A percentile compares a stretch with the other conserved stretches of the same genome.
Evolutionary conservation across 1,140 invertebrate species (phyloP).

Genomic region (Chrysopa pallens): DNA sequence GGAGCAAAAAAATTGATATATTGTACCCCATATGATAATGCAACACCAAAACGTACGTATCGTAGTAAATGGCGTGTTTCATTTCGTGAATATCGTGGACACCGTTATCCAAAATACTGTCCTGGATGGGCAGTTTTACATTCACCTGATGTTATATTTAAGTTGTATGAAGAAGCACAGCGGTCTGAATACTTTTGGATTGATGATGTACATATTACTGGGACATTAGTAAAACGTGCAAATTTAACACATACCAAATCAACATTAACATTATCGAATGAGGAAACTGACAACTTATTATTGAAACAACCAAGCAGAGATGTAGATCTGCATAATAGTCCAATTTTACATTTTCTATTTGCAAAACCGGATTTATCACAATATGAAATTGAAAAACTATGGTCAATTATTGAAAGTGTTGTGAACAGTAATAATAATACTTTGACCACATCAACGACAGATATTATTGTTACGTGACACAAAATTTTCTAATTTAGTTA

Average conservation of each 20-base stretch:
- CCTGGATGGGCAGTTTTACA: constrained; percentile 59
- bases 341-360: no score
- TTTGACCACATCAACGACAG: no score
- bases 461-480: no score
- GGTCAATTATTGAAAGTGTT: no score
- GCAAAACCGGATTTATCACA: no score
- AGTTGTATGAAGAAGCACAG: constrained; percentile 44
- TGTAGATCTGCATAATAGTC: no score
- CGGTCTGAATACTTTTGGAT: constrained; percentile 60
- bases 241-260: constrained; percentile 32
- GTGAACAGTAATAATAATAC: no score
- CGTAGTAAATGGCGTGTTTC: constrained; percentile 65
- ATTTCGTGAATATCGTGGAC: constrained; percentile 39
- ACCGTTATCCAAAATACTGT: constrained; percentile 52
- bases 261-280: no score
- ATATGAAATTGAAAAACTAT: no score
- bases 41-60: constrained; percentile 37
- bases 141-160: constrained; percentile 45
- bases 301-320: no score
- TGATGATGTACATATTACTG: constrained; percentile 68
- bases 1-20: constrained; percentile 37
- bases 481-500: no score
- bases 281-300: no score
- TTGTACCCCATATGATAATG: constrained; percentile 28
- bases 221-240: constrained; percentile 40